These are phyloP conservation scores for Otus sunia DNA, from an alignment of 2,113 vertebrate species.

Conservation along the genomic window DNA sequence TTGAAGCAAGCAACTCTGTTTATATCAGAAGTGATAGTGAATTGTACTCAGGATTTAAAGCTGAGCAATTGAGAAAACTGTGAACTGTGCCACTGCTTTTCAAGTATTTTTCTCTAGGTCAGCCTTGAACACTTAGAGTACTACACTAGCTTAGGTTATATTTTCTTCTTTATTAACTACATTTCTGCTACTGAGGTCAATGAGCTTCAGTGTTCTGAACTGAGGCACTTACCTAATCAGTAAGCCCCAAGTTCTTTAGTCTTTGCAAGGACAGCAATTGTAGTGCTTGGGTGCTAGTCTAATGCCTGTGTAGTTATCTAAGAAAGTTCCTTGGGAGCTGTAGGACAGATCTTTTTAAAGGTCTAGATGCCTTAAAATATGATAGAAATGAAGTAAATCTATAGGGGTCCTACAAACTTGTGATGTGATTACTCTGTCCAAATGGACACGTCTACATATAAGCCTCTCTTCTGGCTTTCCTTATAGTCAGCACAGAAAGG, in stretches of 20 bases:
- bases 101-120: neutral
- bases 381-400: neutral
- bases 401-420: neutral
- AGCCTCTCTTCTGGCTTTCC: neutral
- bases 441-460: neutral
- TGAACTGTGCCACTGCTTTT: constrained; percentile 7
- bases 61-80: neutral
- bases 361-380: neutral
- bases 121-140: neutral
- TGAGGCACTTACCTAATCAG: neutral
- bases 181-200: neutral
- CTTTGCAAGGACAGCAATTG: neutral
- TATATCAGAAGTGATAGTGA: constrained; percentile 20
- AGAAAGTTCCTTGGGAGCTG: neutral
- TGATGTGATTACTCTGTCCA: neutral
- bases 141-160: neutral
- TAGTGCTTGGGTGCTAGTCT: neutral
- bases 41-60: neutral
- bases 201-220: neutral
- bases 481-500: neutral
- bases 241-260: neutral
- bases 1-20: neutral
- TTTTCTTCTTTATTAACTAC: neutral
- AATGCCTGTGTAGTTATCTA: neutral
- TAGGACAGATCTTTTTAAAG: neutral